phyloP scores from a whole-genome alignment of 2,888 invertebrate species.

The Melitaea athalia region DNA sequence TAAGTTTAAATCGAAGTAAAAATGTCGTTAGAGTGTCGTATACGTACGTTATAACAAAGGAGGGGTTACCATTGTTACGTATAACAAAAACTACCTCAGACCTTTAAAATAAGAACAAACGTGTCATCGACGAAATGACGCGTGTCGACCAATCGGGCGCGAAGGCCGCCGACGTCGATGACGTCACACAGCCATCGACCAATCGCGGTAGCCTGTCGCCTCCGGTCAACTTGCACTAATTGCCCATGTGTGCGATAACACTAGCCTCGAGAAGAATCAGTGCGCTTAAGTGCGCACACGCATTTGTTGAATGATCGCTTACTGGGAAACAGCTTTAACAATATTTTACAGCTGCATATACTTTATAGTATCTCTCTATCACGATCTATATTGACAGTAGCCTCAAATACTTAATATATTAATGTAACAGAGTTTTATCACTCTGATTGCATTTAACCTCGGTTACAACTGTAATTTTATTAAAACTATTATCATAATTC shows the following conservation, averaged over 20 bases:
- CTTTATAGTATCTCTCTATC: background rate
- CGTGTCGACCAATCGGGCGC: constrained; percentile 81
- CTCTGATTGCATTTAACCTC: constrained; percentile 3
- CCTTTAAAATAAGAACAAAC: constrained; percentile 81
- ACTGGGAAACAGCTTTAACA: constrained; percentile 21
- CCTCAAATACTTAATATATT: too few relatives aligned
- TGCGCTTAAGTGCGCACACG: constrained; percentile 70
- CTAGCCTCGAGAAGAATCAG: constrained; percentile 72
- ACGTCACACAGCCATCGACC: constrained; percentile 74
- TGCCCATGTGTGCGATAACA: constrained; percentile 81
- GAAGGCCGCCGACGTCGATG: constrained; percentile 79
- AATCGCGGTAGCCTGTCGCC: constrained; percentile 74
- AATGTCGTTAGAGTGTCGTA: constrained; percentile 15
- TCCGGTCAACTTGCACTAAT: constrained; percentile 82
- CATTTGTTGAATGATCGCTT: constrained; percentile 39
- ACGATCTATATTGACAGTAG: background rate
- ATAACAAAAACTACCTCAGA: constrained; percentile 73
- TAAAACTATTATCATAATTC: constrained; percentile 21
- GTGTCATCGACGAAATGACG: constrained; percentile 82
- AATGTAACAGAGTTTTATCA: background rate
- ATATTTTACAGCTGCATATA: constrained; percentile 11
- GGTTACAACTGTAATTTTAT: constrained; percentile 13
- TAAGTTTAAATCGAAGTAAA: constrained; percentile 14
- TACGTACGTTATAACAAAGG: constrained; percentile 34
- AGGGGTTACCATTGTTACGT: constrained; percentile 65